Evolutionary conservation across 2,888 invertebrate genomes (phyloP), one percentile per base, ranked within the genome.

Genomic region (Galerucella pusilla): DNA sequence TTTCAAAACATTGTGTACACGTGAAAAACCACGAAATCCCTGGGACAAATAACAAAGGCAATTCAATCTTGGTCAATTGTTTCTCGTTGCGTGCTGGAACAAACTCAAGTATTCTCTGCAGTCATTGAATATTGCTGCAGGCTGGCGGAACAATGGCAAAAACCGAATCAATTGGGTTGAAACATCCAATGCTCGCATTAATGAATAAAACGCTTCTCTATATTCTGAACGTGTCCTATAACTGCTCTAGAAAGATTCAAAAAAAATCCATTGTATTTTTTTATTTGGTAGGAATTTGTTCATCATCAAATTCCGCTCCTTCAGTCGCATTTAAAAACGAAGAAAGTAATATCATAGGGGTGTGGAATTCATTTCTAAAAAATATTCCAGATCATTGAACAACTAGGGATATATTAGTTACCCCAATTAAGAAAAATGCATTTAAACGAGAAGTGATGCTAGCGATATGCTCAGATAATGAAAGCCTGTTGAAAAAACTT

Each of bases 41-140:
- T 66, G 10, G 60, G 72, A 60, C 60, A 59, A 67, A 49, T 60
- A 72, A 66, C 72, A 66, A 72, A 72, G 66, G 66, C 72, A 72
- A 72, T 72, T 66, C 71, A 72, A 72, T 75, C 68, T 75, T 75
- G 54, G 71, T 52, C 74, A 65, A 75, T 77, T 77, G 77, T 76
- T 77, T 74, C 75, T 68, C 63, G 67, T 77, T 77, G 77, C 77
- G 77, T 77, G 77, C 72, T 12, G 16, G 59, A 49, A 59, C 60
- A 67, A 66, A 60, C 66, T 49, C 45, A 14, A 64, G 64, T 68
- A 64, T 68, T 73, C 68, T 61, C 74, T 74, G 54, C 65, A 71
- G 61, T 52, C 61, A 59, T 59, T 60, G 66, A 66, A 72, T 72
- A 72, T 67, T 72, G 67, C 67, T 72, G 67, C 60, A 66, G 49